phyloP scores from a whole-genome alignment of 2,113 vertebrate species.

The Aplodontia rufa region DNA sequence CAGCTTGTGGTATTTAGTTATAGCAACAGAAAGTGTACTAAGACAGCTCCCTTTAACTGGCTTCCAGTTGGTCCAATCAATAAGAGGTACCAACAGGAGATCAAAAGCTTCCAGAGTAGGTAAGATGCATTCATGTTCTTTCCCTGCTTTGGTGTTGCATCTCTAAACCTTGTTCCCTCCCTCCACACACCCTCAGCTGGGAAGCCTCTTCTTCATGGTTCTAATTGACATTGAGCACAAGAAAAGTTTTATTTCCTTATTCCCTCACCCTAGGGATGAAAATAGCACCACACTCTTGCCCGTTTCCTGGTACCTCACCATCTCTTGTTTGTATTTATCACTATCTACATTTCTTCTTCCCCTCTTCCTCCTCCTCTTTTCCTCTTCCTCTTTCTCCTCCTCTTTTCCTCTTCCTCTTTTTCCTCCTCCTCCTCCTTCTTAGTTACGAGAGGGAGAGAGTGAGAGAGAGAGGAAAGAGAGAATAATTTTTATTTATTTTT shows the following conservation, averaged over 20 bases:
- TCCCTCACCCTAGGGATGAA: neutral
- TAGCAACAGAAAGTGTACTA: neutral
- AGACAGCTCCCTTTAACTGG: neutral
- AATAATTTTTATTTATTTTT: too few relatives aligned
- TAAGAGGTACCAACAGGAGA: neutral
- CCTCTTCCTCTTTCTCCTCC: too few relatives aligned
- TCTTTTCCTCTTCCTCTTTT: too few relatives aligned
- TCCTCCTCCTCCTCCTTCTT: too few relatives aligned
- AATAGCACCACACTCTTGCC: neutral
- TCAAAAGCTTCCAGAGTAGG: neutral
- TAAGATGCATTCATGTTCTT: neutral
- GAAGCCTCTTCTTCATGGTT: neutral
- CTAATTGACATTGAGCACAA: neutral
- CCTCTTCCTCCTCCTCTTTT: too few relatives aligned
- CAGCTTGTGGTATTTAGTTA: neutral
- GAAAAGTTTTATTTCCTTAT: neutral
- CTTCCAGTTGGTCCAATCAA: neutral
- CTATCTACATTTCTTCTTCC: neutral
- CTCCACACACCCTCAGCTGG: neutral
- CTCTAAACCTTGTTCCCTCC: neutral
- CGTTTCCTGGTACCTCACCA: neutral
- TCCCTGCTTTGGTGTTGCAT: neutral
- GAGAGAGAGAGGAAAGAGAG: too few relatives aligned
- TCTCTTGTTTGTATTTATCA: neutral
- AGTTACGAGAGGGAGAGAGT: too few relatives aligned